These are phyloP conservation scores for Bubo blakistoni DNA, from an alignment of 2,113 vertebrate genomes.

Conservation along the genomic window DNA sequence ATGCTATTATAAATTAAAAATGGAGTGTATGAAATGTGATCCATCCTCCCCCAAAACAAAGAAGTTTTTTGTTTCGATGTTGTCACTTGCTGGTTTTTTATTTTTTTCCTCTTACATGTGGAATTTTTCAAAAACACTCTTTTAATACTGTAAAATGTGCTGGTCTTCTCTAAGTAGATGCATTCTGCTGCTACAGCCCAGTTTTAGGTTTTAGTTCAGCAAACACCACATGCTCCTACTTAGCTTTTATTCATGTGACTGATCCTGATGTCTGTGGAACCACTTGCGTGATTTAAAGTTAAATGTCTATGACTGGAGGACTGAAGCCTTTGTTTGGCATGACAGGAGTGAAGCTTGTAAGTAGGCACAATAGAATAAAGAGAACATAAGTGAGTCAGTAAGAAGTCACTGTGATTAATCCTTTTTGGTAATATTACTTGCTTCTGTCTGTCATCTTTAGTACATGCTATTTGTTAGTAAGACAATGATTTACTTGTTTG, in stretches of 20 bases:
- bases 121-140: background rate
- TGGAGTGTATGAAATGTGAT: background rate
- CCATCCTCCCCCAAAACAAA: background rate
- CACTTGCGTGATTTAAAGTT: background rate
- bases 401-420: background rate
- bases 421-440: background rate
- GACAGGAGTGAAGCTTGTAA: background rate
- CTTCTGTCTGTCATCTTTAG: background rate
- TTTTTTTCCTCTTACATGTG: background rate
- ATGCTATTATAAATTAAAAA: background rate
- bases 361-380: background rate
- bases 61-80: background rate
- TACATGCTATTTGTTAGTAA: background rate
- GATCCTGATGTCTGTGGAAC: rapidly evolving
- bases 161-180: background rate
- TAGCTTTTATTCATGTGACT: background rate
- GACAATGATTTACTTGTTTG: background rate
- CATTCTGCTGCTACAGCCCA: background rate
- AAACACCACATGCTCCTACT: background rate
- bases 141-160: background rate
- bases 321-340: background rate
- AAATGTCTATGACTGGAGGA: background rate
- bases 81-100: background rate
- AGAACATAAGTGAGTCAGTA: background rate
- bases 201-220: background rate